Conservation (phyloP, 1,140 invertebrate genomes). For the Harpegnathos saltator region DNA sequence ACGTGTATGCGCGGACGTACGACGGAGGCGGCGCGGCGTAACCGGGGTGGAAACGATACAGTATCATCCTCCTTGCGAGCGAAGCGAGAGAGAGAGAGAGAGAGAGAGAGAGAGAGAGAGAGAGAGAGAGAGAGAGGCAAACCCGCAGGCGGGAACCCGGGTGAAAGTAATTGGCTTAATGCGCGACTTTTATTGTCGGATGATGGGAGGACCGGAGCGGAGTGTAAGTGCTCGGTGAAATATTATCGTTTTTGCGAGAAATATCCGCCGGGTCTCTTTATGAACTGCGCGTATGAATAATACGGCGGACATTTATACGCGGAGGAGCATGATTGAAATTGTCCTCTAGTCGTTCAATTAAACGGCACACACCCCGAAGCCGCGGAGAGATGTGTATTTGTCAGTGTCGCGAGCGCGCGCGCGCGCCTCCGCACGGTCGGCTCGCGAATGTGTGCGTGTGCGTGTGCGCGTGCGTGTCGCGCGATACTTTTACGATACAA, state of each 20-base stretch:
- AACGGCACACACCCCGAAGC: not conserved
- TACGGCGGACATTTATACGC: slow-evolving; percentile 31
- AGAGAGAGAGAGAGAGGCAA: slow-evolving; percentile 58
- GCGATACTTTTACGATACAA: slow-evolving; percentile 10
- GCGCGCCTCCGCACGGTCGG: no score
- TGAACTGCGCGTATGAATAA: slow-evolving; percentile 36
- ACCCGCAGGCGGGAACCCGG: slow-evolving; percentile 28
- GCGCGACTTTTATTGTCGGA: slow-evolving; percentile 46
- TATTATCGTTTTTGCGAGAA: slow-evolving; percentile 33
- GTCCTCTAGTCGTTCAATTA: not conserved
- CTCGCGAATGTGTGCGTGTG: no score
- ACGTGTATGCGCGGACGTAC: not conserved
- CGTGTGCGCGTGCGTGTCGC: no score
- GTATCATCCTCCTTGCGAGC: slow-evolving; percentile 31
- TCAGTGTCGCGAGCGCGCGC: no score
- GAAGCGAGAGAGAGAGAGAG: slow-evolving; percentile 41
- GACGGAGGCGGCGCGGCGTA: slow-evolving; percentile 35
- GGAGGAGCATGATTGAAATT: slow-evolving; percentile 9
- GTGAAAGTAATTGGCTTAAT: slow-evolving; percentile 58
- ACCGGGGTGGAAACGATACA: slow-evolving; percentile 46
- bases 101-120: slow-evolving; percentile 52
- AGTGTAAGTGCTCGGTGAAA: slow-evolving; percentile 41
- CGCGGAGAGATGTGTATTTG: not conserved
- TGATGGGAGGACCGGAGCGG: slow-evolving; percentile 21
- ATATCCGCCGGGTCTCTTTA: slow-evolving; percentile 2